Evolutionary conservation across 2,113 vertebrate species (phyloP).

Genomic region (Formicarius rufipectus): DNA sequence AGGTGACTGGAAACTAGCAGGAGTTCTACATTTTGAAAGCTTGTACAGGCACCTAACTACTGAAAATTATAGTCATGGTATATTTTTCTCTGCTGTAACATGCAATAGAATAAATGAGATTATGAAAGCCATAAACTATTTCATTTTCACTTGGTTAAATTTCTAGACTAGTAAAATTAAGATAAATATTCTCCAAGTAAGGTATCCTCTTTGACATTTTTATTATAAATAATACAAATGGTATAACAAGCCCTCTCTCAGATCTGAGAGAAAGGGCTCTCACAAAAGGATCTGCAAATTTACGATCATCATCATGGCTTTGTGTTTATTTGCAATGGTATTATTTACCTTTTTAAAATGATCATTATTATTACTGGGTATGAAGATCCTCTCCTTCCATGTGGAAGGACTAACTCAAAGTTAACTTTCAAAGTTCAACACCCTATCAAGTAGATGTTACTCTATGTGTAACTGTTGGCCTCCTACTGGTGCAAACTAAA

Average conservation of each 20-base stretch:
- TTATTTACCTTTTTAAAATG: too few species aligned
- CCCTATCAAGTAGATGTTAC: background rate
- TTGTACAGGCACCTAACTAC: background rate
- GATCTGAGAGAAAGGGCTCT: background rate
- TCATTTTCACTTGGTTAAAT: slow-evolving; percentile 9
- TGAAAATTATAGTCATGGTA: background rate
- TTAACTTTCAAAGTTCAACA: background rate
- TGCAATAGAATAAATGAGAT: background rate
- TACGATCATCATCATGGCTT: background rate
- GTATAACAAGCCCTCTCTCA: background rate
- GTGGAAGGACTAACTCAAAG: background rate
- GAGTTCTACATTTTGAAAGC: background rate
- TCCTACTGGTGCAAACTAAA: background rate
- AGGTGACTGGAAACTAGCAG: background rate
- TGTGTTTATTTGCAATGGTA: background rate
- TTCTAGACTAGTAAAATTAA: slow-evolving; percentile 38
- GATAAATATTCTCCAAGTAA: background rate
- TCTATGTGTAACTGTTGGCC: background rate
- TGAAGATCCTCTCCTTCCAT: background rate
- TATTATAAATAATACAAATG: background rate
- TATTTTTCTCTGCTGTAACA: background rate
- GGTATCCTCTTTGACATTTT: too few species aligned
- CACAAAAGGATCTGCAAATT: background rate
- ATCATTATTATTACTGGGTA: too few species aligned
- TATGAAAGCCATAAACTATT: slow-evolving; percentile 9